Evolutionary conservation across 1,140 invertebrate species (phyloP).

Genomic region (Drosophila sturtevanti): DNA sequence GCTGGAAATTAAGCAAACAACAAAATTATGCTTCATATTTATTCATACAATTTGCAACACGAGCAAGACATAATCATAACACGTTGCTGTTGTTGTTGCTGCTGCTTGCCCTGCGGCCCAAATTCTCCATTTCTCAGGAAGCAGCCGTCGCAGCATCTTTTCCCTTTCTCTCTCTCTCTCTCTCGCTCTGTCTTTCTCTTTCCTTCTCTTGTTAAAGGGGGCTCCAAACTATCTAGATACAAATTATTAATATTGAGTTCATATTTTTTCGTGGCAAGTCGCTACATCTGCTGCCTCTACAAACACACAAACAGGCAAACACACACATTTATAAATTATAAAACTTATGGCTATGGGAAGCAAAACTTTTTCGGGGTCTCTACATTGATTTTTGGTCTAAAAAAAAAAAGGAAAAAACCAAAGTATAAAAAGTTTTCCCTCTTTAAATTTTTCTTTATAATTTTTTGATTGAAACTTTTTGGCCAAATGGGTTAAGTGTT

Average conservation of each 20-base stretch:
- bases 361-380: conserved; percentile 26
- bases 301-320: conserved; percentile 22
- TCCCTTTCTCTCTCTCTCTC: conserved; percentile 1
- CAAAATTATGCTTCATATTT: conserved; percentile 53
- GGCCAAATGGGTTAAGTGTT: conserved; percentile 67
- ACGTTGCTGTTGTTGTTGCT: conserved; percentile 22
- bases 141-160: conserved; percentile 60
- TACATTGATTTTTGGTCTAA: conserved; percentile 70
- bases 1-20: conserved; percentile 74
- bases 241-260: conserved; percentile 82
- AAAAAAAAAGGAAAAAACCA: conserved; percentile 11
- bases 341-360: conserved; percentile 5
- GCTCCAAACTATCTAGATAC: conserved; percentile 74
- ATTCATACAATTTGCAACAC: conserved; percentile 16
- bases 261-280: conserved; percentile 80
- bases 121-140: conserved; percentile 39
- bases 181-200: too few relatives aligned
- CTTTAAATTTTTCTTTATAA: not conserved
- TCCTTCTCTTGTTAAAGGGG: not conserved
- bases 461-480: conserved; percentile 44
- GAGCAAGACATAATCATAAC: conserved; percentile 24
- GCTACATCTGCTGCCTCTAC: conserved; percentile 77
- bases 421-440: conserved; percentile 4
- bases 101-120: not conserved
- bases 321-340: not conserved